Evolutionary conservation across 2,888 invertebrate genomes (phyloP), one percentile per base, ranked within the genome.

Genomic region (Drosophila neonasuta): DNA sequence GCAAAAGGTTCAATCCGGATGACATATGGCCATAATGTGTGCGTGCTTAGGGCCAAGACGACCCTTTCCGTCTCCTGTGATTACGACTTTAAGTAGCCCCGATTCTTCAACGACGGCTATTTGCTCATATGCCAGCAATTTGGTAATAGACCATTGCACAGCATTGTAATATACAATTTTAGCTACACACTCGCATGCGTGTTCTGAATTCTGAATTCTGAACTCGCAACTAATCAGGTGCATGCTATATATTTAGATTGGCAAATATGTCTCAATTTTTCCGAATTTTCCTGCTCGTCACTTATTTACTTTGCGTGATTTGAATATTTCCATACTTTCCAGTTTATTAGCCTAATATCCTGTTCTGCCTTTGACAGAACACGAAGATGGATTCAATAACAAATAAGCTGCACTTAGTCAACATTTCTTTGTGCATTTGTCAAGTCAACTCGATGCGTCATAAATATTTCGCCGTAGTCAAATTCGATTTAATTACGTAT

Each of bases 1-100:
- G 39, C 36, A 30, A 60, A 44, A 58, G 63, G 63, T 77, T 63
- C 50, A 51, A 48, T 32, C 69, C 50, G 54, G 42, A 69, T 77
- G 75, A 75, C 75, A 77, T 77, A 75, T 69, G 78, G 74, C 70
- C 56, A n/a, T 39, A 64, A 64, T 73, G 74, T 56, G 54, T 68
- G 72, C 52, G 76, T 60, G 74, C 54, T 57, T 52, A 48, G 56
- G 71, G 15, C 42, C 58, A 58, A 24, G 24, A 24, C 24, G 70
- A 36, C 39, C 60, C 51, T 60, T 69, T 64, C 49, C 50, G 60
- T 52, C 55, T 24, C 48, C 58, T 58, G 36, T 60, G 74, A 68
- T 74, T 77, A 61, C 73, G 20, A 49, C 48, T 49, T 17, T 41
- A 17, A 20, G 34, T 24, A 17, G 15, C 15, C n/a, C n/a, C n/a